Conservation (phyloP, 1,140 invertebrate genomes). For the Vollenhovia emeryi region DNA sequence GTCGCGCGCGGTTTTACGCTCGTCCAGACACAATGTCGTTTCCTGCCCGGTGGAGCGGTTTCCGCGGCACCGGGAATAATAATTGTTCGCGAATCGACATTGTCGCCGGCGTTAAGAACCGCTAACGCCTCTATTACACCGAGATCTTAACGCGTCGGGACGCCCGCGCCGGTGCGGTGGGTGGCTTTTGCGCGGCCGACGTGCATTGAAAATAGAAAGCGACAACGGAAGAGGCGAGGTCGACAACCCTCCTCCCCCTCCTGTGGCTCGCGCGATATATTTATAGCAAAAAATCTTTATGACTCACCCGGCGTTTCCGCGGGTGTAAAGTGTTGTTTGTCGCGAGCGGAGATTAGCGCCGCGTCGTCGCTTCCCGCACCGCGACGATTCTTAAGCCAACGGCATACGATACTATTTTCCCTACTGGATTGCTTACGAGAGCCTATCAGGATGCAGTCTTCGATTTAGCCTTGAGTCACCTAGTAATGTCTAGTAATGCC, state of each 20-base stretch:
- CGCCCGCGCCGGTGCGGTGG: background rate
- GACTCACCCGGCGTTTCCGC: background rate
- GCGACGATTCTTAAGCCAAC: conserved; percentile 19
- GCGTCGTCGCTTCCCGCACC: too few species aligned
- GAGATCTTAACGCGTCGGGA: conserved; percentile 14
- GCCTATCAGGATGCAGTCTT: too few species aligned
- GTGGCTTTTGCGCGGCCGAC: conserved; percentile 18
- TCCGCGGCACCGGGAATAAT: background rate
- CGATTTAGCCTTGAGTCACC: too few species aligned
- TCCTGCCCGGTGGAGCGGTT: background rate
- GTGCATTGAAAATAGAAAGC: conserved; percentile 50
- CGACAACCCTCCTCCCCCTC: conserved; percentile 28
- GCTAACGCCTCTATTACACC: background rate
- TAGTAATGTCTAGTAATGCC: too few species aligned
- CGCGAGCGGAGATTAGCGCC: background rate
- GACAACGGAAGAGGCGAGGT: conserved; percentile 42
- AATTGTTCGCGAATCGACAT: conserved; percentile 42
- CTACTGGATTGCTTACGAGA: too few species aligned
- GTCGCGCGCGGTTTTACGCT: background rate
- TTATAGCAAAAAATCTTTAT: conserved; percentile 55
- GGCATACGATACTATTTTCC: too few species aligned
- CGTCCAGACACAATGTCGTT: background rate
- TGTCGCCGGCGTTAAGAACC: conserved; percentile 11
- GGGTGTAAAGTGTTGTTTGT: conserved; percentile 18
- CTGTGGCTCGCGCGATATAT: conserved; percentile 34